Evolutionary conservation across 2,888 invertebrate species (phyloP).

Genomic region (Drosophila borealis): DNA sequence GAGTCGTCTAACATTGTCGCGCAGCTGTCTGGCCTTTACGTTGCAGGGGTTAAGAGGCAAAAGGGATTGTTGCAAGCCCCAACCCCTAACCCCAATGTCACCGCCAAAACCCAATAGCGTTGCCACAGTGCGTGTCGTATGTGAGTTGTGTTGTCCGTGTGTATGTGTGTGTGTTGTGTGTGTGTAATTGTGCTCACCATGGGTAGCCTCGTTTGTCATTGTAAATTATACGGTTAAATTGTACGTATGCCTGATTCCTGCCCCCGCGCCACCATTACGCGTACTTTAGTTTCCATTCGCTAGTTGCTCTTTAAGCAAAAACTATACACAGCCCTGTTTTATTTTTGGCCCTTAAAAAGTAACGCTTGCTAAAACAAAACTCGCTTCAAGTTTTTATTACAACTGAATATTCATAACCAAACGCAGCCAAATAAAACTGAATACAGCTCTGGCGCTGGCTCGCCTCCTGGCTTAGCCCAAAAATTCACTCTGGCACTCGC

Average conservation of each 20-base stretch:
- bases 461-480: conserved; percentile 35
- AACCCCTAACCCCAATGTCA: background rate
- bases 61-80: conserved; percentile 5
- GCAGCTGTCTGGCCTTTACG: conserved; percentile 43
- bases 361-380: conserved; percentile 6
- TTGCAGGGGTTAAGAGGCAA: conserved; percentile 2
- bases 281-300: conserved; percentile 2
- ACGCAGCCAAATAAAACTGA: conserved; percentile 21
- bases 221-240: conserved; percentile 79
- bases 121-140: conserved; percentile 21
- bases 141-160: conserved; percentile 32
- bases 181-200: conserved; percentile 71
- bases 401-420: conserved; percentile 57
- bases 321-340: conserved; percentile 12
- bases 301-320: conserved; percentile 24
- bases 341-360: conserved; percentile 2
- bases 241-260: conserved; percentile 48
- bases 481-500: conserved; percentile 30
- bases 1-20: conserved; percentile 54
- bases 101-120: conserved; percentile 9
- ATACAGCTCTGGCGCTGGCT: conserved; percentile 22
- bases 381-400: conserved; percentile 40
- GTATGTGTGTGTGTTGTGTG: conserved; percentile 29
- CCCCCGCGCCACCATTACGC: background rate
- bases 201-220: conserved; percentile 74